These are phyloP conservation scores for Anthonomus grandis DNA, from an alignment of 1,140 invertebrate genomes.

Conservation along the genomic window DNA sequence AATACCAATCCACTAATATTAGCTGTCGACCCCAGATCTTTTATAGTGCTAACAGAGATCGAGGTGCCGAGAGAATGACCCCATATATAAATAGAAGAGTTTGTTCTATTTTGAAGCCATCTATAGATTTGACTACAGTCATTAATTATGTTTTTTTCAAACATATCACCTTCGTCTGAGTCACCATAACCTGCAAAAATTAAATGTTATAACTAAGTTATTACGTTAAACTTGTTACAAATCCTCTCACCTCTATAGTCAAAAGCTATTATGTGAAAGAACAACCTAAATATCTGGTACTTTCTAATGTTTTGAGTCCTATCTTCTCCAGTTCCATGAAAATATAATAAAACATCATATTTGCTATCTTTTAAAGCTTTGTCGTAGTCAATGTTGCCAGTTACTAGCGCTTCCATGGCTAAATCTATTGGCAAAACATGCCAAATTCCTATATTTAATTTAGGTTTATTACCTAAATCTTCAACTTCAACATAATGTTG, in stretches of 20 bases:
- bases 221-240: constrained; percentile 3
- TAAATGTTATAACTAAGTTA: constrained; percentile 2
- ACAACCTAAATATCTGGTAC: constrained; percentile 36
- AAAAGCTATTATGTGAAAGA: constrained; percentile 76
- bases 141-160: constrained; percentile 38
- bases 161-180: constrained; percentile 35
- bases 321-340: constrained; percentile 43
- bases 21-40: constrained; percentile 22
- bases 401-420: constrained; percentile 23
- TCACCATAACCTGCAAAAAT: constrained; percentile 42
- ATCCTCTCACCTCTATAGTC: constrained; percentile 75
- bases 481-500: constrained; percentile 37
- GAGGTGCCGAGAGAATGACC: constrained; percentile 43
- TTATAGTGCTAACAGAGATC: constrained; percentile 32
- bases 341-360: constrained; percentile 38
- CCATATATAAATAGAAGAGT: constrained; percentile 41
- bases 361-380: constrained; percentile 30
- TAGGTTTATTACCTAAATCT: constrained; percentile 22
- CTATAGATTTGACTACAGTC: constrained; percentile 42
- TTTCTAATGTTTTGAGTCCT: constrained; percentile 33
- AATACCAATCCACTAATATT: constrained; percentile 37
- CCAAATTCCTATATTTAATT: constrained; percentile 36
- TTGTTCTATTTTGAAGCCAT: constrained; percentile 34
- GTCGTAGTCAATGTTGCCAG: constrained; percentile 31
- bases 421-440: constrained; percentile 36